phyloP scores from a whole-genome alignment of 2,797 vertebrate genomes.

The Psittacula echo region DNA sequence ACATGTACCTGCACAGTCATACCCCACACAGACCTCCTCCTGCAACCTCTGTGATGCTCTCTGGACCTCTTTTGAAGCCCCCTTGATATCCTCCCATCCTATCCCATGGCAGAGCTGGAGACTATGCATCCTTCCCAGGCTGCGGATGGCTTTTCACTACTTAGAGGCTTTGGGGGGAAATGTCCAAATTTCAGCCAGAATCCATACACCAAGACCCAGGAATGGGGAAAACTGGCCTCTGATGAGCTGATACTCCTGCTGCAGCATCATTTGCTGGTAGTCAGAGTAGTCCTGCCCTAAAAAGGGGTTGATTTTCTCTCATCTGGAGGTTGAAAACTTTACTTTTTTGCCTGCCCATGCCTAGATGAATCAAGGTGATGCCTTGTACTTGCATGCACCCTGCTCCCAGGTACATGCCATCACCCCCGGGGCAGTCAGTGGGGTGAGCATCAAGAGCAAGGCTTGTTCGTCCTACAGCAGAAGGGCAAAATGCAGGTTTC shows the following conservation, averaged over 20 bases:
- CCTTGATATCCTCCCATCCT: background rate
- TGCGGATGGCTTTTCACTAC: background rate
- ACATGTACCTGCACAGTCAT: background rate
- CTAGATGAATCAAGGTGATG: accelerated
- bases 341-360: background rate
- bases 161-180: background rate
- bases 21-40: too few relatives aligned
- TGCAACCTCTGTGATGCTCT: background rate
- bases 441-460: background rate
- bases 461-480: background rate
- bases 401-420: background rate
- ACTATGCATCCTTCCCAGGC: background rate
- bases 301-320: background rate
- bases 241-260: background rate
- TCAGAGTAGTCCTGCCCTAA: background rate
- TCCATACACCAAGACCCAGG: background rate
- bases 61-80: background rate
- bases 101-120: background rate
- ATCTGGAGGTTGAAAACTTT: background rate
- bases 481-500: background rate
- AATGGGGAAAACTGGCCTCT: accelerated
- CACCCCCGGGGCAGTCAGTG: background rate
- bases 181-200: background rate
- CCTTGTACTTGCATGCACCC: background rate
- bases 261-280: background rate